Evolutionary conservation across 2,888 invertebrate genomes (phyloP).

Genomic region (Leucophenga montana): DNA sequence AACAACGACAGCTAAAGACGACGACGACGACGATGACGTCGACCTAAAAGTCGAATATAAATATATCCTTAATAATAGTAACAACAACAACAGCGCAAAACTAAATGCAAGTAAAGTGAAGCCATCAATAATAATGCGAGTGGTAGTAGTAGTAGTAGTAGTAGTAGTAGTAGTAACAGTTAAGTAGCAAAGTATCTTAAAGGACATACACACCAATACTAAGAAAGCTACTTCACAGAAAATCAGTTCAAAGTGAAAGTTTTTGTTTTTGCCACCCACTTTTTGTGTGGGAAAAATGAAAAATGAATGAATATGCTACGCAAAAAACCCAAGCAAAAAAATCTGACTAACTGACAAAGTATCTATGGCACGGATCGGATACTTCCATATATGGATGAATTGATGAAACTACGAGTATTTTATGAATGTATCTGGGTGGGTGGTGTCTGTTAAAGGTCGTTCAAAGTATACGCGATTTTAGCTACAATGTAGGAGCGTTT

Average conservation of each 20-base stretch:
- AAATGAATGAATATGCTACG: not conserved
- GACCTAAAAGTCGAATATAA: conserved; percentile 3
- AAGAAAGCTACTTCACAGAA: conserved; percentile 17
- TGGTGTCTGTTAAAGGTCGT: no score
- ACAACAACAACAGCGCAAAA: conserved; percentile 30
- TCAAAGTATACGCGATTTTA: not conserved
- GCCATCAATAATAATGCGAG: conserved; percentile 57
- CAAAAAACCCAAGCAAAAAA: not conserved
- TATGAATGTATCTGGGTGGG: no score
- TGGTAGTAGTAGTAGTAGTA: conserved; percentile 6
- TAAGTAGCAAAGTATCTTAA: no score
- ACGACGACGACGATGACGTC: conserved; percentile 11
- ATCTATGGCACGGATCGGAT: not conserved
- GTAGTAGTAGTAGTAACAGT: no score
- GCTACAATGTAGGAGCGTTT: not conserved
- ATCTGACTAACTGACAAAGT: not conserved
- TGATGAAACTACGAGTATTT: not conserved
- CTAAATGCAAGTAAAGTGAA: conserved; percentile 61
- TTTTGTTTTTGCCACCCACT: not conserved
- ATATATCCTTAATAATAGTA: conserved; percentile 39
- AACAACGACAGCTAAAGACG: conserved; percentile 22
- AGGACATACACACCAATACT: conserved; percentile 29
- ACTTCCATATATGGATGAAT: not conserved
- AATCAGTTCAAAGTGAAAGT: conserved; percentile 7
- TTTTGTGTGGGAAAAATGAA: not conserved